Base-by-base conservation (phyloP, 2,113 vertebrate species). In the Cyanoramphus novaezelandiae region DNA sequence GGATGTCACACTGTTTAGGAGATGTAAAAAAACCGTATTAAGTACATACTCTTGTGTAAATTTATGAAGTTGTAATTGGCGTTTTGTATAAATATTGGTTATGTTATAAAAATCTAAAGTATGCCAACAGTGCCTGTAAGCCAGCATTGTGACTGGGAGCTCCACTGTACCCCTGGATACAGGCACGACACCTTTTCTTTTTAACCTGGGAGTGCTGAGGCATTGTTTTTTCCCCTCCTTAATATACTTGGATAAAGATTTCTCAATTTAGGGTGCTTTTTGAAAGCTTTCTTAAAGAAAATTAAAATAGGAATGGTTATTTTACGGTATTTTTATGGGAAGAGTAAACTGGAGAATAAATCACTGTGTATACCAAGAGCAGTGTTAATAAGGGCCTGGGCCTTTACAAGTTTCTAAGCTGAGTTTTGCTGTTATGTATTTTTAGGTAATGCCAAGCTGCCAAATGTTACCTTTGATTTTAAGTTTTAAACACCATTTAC, bases 301-400 rank as follows among this genome's bases (percentile, higher is more conserved):
- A 71, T n/a, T 8, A 43, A 63, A 76, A 13, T 39, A 8, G 7
- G n/a, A 21, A 10, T 63, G 14, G 14, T 31, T 70, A 8, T 35
- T 67, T 68, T 70, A 31, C 7, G 10, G 7, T 44, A 5, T 11
- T 49, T 57, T 67, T 37, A 29, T 31, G n/a, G 41, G 35, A 76
- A 47, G 27, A 28, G 11, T 46, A 27, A 64, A 18, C 25, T 57
- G 47, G 27, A 62, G 27, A 71, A 16, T n/a, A 53, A 68, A 55
- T 69, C 27, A 3, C 0, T 27, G 9, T 41, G 1, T 39, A 3
- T 71, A 11, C 11, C 17, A 17, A 57, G 27, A 88, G 23, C 33
- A 31, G 3, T 46, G 17, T n/a, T 74, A 23, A 2, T 23, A 31
- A 71, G 33, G 50, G 50, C 25, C 50, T 49, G 57, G 35, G 57